Evolutionary conservation across 1,140 invertebrate genomes (phyloP).

Genomic region (Ladona fulva): DNA sequence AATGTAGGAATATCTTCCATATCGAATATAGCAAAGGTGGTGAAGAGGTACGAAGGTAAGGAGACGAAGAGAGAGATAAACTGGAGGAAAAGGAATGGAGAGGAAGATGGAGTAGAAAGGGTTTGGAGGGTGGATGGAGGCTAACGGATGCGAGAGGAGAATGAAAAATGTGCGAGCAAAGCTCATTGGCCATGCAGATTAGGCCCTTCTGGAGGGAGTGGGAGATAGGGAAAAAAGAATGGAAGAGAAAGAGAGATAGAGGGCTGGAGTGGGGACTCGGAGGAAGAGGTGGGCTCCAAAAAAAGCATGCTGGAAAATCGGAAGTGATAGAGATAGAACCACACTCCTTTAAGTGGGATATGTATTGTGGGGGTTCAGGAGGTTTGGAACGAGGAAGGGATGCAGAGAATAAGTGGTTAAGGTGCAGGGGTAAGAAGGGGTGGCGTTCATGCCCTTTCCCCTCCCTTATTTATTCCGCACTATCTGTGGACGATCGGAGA

Average conservation of each 20-base stretch:
- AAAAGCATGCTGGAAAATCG: too few relatives aligned
- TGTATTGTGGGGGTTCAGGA: background rate
- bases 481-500: background rate
- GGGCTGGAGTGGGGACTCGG: background rate
- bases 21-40: too few relatives aligned
- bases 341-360: background rate
- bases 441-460: background rate
- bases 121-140: background rate
- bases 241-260: background rate
- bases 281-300: too few relatives aligned
- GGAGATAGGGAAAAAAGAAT: background rate
- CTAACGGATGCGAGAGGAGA: background rate
- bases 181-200: slow-evolving; percentile 2
- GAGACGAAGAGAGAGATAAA: background rate
- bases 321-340: too few relatives aligned
- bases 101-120: background rate
- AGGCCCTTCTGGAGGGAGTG: background rate
- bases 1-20: too few relatives aligned
- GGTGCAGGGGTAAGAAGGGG: too few relatives aligned
- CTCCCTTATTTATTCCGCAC: background rate
- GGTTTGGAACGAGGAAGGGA: background rate
- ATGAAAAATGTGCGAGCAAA: background rate
- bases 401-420: background rate
- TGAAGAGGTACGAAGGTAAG: background rate
- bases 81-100: background rate